Evolutionary conservation across 1,140 invertebrate species (phyloP).

Genomic region (Melanaphis sacchari): DNA sequence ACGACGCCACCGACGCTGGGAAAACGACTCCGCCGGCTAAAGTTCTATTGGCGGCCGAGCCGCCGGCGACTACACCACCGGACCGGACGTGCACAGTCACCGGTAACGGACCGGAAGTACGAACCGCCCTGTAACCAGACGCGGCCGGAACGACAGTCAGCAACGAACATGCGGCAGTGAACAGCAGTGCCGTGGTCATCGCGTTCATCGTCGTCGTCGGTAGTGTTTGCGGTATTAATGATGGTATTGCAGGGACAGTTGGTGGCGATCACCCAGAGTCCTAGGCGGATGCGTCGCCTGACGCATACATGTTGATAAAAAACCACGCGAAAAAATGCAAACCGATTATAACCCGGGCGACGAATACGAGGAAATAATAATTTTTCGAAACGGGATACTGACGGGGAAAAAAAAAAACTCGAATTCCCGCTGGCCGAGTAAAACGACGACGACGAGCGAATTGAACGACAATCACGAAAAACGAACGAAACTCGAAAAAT

Average conservation of each 20-base stretch:
- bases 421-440: not conserved
- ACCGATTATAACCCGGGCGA: not conserved
- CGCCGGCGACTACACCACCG: not conserved
- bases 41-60: slow-evolving; percentile 21
- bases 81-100: slow-evolving; percentile 50
- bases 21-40: not conserved
- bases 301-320: not conserved
- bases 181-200: not conserved
- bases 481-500: not conserved
- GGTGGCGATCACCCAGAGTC: not conserved
- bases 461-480: not conserved
- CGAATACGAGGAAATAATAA: not conserved
- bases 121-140: slow-evolving; percentile 46
- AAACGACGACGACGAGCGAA: not conserved
- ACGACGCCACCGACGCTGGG: not conserved
- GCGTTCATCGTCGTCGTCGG: not conserved
- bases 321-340: not conserved
- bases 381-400: not conserved
- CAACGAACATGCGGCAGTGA: not conserved
- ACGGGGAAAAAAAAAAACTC: not conserved
- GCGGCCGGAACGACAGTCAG: not conserved
- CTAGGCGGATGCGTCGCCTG: slow-evolving; percentile 2
- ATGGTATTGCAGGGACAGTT: not conserved
- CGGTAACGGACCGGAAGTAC: slow-evolving; percentile 45
- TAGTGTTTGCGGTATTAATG: not conserved